Base-by-base conservation (phyloP, 2,113 vertebrate species). In the Abramis brama region DNA sequence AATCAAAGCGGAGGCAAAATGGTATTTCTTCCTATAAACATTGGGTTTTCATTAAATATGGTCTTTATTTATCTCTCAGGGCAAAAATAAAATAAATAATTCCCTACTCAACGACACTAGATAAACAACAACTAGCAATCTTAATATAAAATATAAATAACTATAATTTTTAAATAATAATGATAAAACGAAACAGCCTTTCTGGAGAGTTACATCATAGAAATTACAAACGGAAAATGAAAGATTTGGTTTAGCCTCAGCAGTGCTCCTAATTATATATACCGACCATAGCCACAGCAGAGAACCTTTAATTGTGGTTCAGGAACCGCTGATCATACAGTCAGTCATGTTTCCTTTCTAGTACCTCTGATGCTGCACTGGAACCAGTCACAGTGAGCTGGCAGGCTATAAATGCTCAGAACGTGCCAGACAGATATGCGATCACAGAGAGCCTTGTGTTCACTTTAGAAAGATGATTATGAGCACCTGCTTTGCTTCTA, bases 251-350 rank as follows among this genome's bases (percentile, higher is more conserved):
- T 82, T 81, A 59, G 76, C 62, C 39, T 52, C 19, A 76, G 85
- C 77, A 77, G 5, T 36, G 23, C 55, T 70, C 11, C 66, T 75
- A 87, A 79, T 85, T 85, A 79, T 21, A 83, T 66, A 64, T 81
- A 68, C 52, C 25, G 82, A 17, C 64, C 52, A 77, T 64, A 73
- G 50, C 88, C 74, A 89, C 79, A 85, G 83, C 86, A 73, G 39
- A 76, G 77, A 33, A 60, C 74, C 88, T 89, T 85, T 87, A 87
- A 87, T 85, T 89, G 86, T 85, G 88, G 88, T 83, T 89, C 27
- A 68, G 68, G 39, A 87, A 79, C 83, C 79, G 39, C 86, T 78
- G 86, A 84, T 76, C 73, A 82, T 87, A 47, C 62, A 87, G 85
- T 81, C 71, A 85, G 77, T 82, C 36, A 36, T 75, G 76, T 79